These are phyloP conservation scores for Allolobophora icterica DNA, from an alignment of 2,888 invertebrate genomes.

Conservation along the genomic window DNA sequence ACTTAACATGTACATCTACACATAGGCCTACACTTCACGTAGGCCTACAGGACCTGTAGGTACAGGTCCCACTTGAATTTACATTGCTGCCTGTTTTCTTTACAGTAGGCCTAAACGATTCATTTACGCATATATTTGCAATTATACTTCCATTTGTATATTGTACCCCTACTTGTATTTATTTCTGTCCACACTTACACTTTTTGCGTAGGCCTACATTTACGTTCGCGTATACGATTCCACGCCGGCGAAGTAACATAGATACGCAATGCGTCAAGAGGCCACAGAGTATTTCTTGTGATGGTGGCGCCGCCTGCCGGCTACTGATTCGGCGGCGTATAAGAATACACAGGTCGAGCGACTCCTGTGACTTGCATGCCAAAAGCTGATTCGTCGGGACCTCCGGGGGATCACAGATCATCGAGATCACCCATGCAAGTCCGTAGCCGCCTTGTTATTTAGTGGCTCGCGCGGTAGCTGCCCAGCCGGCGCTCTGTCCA, in stretches of 20 bases:
- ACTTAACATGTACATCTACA: no score
- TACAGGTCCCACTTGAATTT: not conserved
- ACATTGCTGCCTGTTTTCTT: not conserved
- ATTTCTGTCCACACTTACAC: not conserved
- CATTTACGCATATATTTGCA: not conserved
- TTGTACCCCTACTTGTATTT: not conserved
- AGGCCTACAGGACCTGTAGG: no score
- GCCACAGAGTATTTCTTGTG: not conserved
- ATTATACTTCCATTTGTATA: not conserved
- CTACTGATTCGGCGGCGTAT: not conserved
- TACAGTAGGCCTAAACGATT: not conserved
- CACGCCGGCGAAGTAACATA: not conserved
- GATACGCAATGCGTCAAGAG: not conserved
- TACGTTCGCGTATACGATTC: not conserved
- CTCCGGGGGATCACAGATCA: slow-evolving; percentile 28
- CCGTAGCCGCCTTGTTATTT: slow-evolving; percentile 29
- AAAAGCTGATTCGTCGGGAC: slow-evolving; percentile 23
- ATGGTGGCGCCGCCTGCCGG: slow-evolving; percentile 11
- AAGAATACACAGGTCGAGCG: slow-evolving; percentile 19
- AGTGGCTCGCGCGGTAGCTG: slow-evolving; percentile 22
- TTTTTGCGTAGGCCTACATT: not conserved
- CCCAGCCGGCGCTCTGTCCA: slow-evolving; percentile 20
- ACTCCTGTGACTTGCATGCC: slow-evolving; percentile 30
- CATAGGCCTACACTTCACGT: no score
- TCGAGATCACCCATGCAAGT: slow-evolving; percentile 27